Evolutionary conservation across 2,797 vertebrate species (phyloP), one percentile per base, ranked within the genome.

Genomic region (Pterois miles): DNA sequence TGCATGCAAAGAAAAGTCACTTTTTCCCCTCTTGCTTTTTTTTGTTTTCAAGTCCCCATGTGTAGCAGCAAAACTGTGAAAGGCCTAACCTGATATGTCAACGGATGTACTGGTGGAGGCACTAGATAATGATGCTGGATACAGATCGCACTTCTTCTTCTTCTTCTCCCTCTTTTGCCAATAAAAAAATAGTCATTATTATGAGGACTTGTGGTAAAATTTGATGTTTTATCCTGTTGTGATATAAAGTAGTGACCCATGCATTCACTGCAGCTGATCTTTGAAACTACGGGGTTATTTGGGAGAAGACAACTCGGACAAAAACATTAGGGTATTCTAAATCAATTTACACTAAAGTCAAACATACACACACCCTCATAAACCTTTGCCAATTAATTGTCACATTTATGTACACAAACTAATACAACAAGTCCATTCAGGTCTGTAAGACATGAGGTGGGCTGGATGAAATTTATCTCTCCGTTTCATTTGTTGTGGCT

Each of bases 1-100:
- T 91, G 92, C 95, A 96, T 96, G 95, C 95, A 95, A 94, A 93
- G 82, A 91, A 88, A 92, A 93, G 82, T 94, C 90, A 83, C 78
- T 62, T 74, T 83, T 63, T 43, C 68, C 71, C 78, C 67, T 62
- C 40, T 71, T 11, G 4, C 50, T 60, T 36, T 38, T 57, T 38
- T n/a, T 16, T 52, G 14, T 54, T 74, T 81, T 81, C 57, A 79
- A 85, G 78, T 78, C 82, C 89, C 81, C 58, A 7, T 70, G 60
- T 92, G 87, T 95, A 95, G 94, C 94, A 96, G 94, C 95, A 93
- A 91, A 92, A 91, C 88, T 92, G 90, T 94, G 89, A 92, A 94
- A 94, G 92, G 92, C 91, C 94, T 92, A 91, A 94, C 93, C 91
- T 93, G 94, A 95, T 94, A 95, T 94, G 94, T 95, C 88, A 89